Conservation (phyloP, 2,113 vertebrate genomes). For the Sterrhoptilus dennistouni region DNA sequence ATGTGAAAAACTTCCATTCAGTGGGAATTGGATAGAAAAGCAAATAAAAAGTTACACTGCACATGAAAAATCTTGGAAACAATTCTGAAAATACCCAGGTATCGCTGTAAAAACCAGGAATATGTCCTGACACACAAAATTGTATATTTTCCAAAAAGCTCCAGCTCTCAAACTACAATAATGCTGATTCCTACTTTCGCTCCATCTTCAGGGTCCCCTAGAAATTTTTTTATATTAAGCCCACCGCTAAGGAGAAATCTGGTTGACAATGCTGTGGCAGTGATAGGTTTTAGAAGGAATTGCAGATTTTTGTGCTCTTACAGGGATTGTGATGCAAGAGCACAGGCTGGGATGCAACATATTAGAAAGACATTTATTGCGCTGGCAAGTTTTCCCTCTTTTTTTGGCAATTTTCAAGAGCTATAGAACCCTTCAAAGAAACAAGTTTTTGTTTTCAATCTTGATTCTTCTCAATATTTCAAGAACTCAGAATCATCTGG, state of each 20-base stretch:
- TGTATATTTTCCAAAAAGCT: neutral
- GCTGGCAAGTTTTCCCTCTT: slow-evolving; percentile 3
- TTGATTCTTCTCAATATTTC: neutral
- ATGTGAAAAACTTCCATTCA: neutral
- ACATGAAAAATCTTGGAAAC: neutral
- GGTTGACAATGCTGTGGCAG: neutral
- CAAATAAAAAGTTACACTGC: neutral
- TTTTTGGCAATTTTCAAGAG: neutral
- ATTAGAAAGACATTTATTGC: slow-evolving; percentile 31
- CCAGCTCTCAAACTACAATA: neutral
- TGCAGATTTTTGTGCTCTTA: neutral
- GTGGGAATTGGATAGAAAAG: neutral
- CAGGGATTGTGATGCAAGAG: slow-evolving; percentile 29
- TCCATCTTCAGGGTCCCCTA: neutral
- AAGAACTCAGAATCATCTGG: neutral
- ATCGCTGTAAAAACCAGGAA: neutral
- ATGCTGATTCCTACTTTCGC: neutral
- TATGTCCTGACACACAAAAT: neutral
- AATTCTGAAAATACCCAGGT: neutral
- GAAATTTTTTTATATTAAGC: neutral
- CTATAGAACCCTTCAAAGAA: neutral
- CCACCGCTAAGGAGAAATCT: neutral
- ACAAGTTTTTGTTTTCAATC: neutral
- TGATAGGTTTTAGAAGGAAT: neutral
- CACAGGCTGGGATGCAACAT: neutral